Evolutionary conservation across 1,140 invertebrate species (phyloP), one percentile per base, ranked within the genome.

Genomic region (Stratiolaelaps scimitus): DNA sequence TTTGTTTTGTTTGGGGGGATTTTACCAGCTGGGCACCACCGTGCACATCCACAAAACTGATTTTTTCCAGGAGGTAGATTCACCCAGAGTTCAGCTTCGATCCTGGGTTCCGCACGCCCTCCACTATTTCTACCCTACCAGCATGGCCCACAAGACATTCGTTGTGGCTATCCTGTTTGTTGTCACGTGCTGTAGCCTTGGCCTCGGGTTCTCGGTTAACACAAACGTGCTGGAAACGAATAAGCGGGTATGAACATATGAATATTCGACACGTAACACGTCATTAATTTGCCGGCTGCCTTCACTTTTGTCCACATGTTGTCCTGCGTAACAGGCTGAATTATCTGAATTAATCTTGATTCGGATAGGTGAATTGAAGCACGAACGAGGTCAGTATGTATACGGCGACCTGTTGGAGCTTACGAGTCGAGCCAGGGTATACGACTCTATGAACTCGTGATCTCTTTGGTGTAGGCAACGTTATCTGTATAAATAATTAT

Each of bases 381-480:
- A 48, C 4, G 47, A 48, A 48, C 47, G 28, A 48, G 47, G 47
- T 48, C 19, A 48, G 47, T 48, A n/a, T n/a, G n/a, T n/a, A n/a
- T n/a, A n/a, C n/a, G n/a, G n/a, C n/a, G n/a, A n/a, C n/a, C n/a
- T n/a, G n/a, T n/a, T n/a, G n/a, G n/a, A n/a, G n/a, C n/a, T n/a
- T n/a, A n/a, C n/a, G n/a, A n/a, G n/a, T n/a, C n/a, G n/a, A n/a
- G n/a, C n/a, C n/a, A n/a, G n/a, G n/a, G n/a, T n/a, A n/a, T n/a
- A n/a, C n/a, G n/a, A n/a, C n/a, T n/a, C n/a, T n/a, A n/a, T n/a
- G n/a, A n/a, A n/a, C n/a, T n/a, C n/a, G n/a, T n/a, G n/a, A n/a
- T n/a, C n/a, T n/a, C n/a, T n/a, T n/a, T n/a, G n/a, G n/a, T n/a
- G n/a, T n/a, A n/a, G n/a, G n/a, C n/a, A n/a, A n/a, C n/a, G n/a